Evolutionary conservation across 1,140 invertebrate species (phyloP), one percentile per base, ranked within the genome.

Genomic region (Sycobia sp.): DNA sequence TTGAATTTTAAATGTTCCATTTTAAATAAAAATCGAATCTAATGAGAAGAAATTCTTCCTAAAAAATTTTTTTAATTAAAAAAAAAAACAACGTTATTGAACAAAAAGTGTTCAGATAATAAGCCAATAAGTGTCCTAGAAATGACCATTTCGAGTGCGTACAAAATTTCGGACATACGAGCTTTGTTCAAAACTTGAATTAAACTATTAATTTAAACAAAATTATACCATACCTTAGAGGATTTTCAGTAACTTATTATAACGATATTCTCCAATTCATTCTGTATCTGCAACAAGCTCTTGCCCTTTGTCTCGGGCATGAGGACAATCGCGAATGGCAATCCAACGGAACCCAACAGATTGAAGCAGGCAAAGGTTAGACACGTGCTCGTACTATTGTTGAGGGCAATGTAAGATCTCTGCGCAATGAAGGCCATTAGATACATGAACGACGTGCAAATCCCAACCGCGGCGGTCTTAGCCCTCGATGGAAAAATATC

Each of bases 251-350:
- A 27, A 34, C n/a, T 51, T 22, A 22, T 51, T 23, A 41, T 14
- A 3, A 41, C 34, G 22, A 61, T 44, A n/a, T 63, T 63, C 1
- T 62, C 50, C 3, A 69, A 32, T 36, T 67, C 63, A 10, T 53
- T 43, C 14, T 73, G 69, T 54, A 71, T 73, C 41, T 71, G 59
- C 9, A 65, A 50, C 22, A 74, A 67, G 18, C 65, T 71, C 39
- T 73, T 74, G 5, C 62, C 70, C 32, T 68, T 71, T 4, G 71
- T 74, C 43, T 74, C 69, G 2, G 67, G 71, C 44, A 73, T 14
- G 18, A 67, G 65, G 11, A 64, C n/a, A 13, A 62, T 32, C 13
- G 61, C 55, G 18, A 67, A 54, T 1, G 69, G 53, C n/a, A 69
- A 41, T 1, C 67, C 65, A 39, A 69, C 25, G 0, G 64, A 65